A percentile compares a stretch with the other conserved stretches of the same genome.
These are phyloP conservation scores for Silurus glanis DNA, from an alignment of 2,113 vertebrate genomes.

Conservation along the genomic window DNA sequence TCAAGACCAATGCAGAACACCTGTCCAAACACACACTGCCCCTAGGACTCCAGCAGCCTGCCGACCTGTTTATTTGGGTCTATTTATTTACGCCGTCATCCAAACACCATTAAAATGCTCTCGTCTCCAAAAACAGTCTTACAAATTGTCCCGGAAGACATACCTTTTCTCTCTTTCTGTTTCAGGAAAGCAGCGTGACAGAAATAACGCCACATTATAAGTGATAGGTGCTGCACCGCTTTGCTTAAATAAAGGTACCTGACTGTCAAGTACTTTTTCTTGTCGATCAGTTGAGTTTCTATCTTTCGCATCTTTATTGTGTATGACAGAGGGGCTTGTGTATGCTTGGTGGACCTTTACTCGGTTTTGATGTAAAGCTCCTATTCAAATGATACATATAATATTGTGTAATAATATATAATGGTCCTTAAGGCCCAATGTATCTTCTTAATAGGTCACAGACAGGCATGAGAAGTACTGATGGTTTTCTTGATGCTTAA, in stretches of 20 bases:
- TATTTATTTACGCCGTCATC: slow-evolving; percentile 25
- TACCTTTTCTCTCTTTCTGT: too few relatives aligned
- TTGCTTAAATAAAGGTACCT: not conserved
- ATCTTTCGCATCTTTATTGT: not conserved
- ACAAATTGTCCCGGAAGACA: not conserved
- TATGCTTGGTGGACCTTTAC: not conserved
- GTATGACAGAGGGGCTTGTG: not conserved
- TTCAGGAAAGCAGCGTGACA: not conserved
- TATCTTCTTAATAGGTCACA: not conserved
- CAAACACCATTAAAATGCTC: slow-evolving; percentile 8
- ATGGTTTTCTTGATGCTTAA: not conserved
- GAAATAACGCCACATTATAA: not conserved
- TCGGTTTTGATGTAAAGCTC: not conserved
- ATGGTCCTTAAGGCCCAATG: not conserved
- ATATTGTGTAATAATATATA: not conserved
- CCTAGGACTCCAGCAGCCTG: slow-evolving; percentile 31
- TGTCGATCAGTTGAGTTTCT: not conserved
- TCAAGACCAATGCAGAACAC: slow-evolving; percentile 45
- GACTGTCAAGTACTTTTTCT: not conserved
- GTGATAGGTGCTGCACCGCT: not conserved
- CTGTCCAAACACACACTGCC: slow-evolving; percentile 49
- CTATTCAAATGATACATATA: not conserved
- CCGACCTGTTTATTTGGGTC: slow-evolving; percentile 28
- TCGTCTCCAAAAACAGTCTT: not conserved
- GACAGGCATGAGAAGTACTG: not conserved